Percentiles rank a stretch among this genome's conserved stretches.
Evolutionary conservation across 2,797 vertebrate species (phyloP).

Genomic region (Tiaroga cobitis): DNA sequence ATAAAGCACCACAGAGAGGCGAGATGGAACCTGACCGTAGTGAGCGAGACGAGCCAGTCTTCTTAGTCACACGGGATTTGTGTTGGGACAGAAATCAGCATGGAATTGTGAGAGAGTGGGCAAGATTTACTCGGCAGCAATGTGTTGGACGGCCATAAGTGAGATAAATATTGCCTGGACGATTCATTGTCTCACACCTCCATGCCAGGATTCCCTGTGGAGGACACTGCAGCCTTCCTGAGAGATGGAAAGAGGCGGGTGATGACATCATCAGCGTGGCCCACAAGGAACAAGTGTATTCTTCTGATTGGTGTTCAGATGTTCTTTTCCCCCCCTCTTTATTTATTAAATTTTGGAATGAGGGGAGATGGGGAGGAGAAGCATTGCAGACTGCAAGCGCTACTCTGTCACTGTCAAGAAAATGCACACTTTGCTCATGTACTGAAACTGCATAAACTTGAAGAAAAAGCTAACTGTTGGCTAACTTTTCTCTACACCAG

Average conservation of each 20-base stretch:
- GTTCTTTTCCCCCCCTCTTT: slow-evolving; percentile 2
- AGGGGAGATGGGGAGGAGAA: slow-evolving; percentile 38
- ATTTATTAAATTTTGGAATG: slow-evolving; percentile 34
- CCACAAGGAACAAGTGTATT: slow-evolving; percentile 58
- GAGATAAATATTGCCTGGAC: slow-evolving; percentile 62
- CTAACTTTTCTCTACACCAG: slow-evolving; percentile 30
- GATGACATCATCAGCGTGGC: slow-evolving; percentile 60
- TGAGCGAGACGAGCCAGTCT: slow-evolving; percentile 25
- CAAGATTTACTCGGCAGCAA: slow-evolving; percentile 53
- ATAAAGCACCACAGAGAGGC: slow-evolving; percentile 25
- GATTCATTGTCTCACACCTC: slow-evolving; percentile 48
- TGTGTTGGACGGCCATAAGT: slow-evolving; percentile 59
- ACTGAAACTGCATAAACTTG: slow-evolving; percentile 61
- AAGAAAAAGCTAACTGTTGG: slow-evolving; percentile 33
- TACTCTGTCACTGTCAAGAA: slow-evolving; percentile 63
- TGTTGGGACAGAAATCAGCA: slow-evolving; percentile 51
- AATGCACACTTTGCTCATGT: slow-evolving; percentile 51
- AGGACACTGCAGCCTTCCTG: slow-evolving; percentile 48
- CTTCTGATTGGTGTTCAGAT: slow-evolving; percentile 48
- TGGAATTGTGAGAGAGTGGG: slow-evolving; percentile 48
- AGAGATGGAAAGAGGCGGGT: slow-evolving; percentile 43
- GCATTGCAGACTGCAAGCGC: slow-evolving; percentile 28
- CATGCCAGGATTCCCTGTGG: slow-evolving; percentile 44
- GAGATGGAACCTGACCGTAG: slow-evolving; percentile 32
- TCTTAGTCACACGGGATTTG: slow-evolving; percentile 52